Evolutionary conservation across 2,797 vertebrate species (phyloP).

Genomic region (Fratercula arctica): DNA sequence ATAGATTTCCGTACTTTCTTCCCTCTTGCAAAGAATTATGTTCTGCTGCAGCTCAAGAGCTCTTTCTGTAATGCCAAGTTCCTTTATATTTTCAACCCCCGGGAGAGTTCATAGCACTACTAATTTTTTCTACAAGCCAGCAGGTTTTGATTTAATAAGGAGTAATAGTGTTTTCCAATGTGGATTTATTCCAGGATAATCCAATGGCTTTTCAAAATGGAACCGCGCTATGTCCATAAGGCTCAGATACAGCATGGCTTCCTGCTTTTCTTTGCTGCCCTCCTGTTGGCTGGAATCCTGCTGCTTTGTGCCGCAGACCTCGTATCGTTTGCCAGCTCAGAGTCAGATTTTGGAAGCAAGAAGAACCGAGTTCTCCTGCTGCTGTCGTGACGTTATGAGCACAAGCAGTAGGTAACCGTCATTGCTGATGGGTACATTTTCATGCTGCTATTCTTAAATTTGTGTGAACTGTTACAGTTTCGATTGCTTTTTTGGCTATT

Average conservation of each 20-base stretch:
- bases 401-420: neutral
- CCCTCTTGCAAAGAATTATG: neutral
- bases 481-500: neutral
- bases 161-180: neutral
- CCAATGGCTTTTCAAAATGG: neutral
- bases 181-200: neutral
- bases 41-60: neutral
- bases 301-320: neutral
- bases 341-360: neutral
- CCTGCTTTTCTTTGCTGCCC: neutral
- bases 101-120: neutral
- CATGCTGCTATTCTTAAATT: neutral
- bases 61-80: neutral
- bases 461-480: neutral
- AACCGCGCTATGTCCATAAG: neutral
- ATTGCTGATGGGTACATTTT: neutral
- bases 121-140: neutral
- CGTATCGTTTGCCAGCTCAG: neutral
- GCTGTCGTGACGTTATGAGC: neutral
- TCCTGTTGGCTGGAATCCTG: neutral
- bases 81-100: neutral
- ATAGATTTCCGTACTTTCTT: slow-evolving; percentile 20
- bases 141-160: slow-evolving; percentile 10
- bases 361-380: neutral
- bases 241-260: neutral